phyloP scores from a whole-genome alignment of 2,888 invertebrate genomes.

The Xestia xanthographa region DNA sequence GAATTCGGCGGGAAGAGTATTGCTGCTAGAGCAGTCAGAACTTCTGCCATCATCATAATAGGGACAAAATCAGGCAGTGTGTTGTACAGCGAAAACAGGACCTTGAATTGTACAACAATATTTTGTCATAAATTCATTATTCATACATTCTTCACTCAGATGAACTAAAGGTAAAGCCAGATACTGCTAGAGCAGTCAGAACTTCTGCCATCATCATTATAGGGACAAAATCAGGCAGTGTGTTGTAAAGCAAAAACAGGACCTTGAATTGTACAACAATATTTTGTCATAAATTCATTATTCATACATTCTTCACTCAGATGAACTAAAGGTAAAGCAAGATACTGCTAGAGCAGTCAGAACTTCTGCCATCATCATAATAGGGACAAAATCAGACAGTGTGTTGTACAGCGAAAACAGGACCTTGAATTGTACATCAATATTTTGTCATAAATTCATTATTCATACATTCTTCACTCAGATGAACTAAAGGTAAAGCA shows the following conservation, averaged over 20 bases:
- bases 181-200: slow-evolving; percentile 95
- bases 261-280: slow-evolving; percentile 90
- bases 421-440: slow-evolving; percentile 89
- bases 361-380: slow-evolving; percentile 98
- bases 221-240: slow-evolving; percentile 97
- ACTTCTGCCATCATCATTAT: slow-evolving; percentile 98
- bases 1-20: slow-evolving; percentile 94
- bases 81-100: slow-evolving; percentile 98
- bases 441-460: background rate
- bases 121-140: background rate
- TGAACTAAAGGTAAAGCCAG: background rate
- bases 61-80: slow-evolving; percentile 98
- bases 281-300: background rate
- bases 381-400: slow-evolving; percentile 97
- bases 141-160: background rate
- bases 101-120: slow-evolving; percentile 85
- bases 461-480: background rate
- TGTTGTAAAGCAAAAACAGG: slow-evolving; percentile 98
- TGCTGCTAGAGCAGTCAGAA: slow-evolving; percentile 95
- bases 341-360: slow-evolving; percentile 95
- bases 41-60: slow-evolving; percentile 97
- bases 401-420: slow-evolving; percentile 99
- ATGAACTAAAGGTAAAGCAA: background rate
- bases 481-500: background rate
- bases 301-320: background rate